These are phyloP conservation scores for Arctopsyche grandis DNA, from an alignment of 1,140 invertebrate species.

Conservation along the genomic window DNA sequence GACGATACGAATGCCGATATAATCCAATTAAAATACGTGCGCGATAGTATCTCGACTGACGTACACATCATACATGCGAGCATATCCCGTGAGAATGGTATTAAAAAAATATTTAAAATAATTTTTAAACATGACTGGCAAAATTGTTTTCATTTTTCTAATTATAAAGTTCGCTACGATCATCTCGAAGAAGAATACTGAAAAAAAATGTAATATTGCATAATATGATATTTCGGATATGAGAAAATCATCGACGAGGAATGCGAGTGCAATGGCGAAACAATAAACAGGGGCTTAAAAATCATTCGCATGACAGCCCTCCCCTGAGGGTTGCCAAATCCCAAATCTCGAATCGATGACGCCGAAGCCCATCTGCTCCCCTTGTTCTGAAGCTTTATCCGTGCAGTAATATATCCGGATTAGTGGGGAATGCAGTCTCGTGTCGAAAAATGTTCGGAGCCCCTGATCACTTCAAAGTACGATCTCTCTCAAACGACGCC, in stretches of 20 bases:
- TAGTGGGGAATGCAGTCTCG: slow-evolving; percentile 39
- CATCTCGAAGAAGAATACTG: background rate
- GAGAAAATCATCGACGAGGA: slow-evolving; percentile 28
- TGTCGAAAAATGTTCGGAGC: slow-evolving; percentile 29
- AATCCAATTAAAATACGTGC: background rate
- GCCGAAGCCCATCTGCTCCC: slow-evolving; percentile 36
- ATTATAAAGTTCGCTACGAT: background rate
- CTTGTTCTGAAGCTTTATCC: slow-evolving; percentile 24
- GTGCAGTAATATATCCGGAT: slow-evolving; percentile 53
- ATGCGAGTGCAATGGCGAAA: slow-evolving; percentile 25
- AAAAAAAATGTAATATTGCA: background rate
- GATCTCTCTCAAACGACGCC: too few species aligned
- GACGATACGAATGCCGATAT: background rate
- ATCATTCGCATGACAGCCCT: slow-evolving; percentile 44
- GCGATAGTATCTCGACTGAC: background rate
- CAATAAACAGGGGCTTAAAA: slow-evolving; percentile 44
- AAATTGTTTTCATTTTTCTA: background rate
- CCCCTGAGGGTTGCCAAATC: slow-evolving; percentile 34
- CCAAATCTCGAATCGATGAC: slow-evolving; percentile 36
- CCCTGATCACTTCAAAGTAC: background rate
- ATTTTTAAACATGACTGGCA: slow-evolving; percentile 5
- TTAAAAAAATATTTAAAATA: background rate
- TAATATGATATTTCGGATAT: slow-evolving; percentile 1
- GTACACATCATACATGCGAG: too few species aligned
- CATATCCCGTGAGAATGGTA: slow-evolving; percentile 3